These are phyloP conservation scores for Diarsia brunnea DNA, from an alignment of 2,888 invertebrate species.

Conservation along the genomic window DNA sequence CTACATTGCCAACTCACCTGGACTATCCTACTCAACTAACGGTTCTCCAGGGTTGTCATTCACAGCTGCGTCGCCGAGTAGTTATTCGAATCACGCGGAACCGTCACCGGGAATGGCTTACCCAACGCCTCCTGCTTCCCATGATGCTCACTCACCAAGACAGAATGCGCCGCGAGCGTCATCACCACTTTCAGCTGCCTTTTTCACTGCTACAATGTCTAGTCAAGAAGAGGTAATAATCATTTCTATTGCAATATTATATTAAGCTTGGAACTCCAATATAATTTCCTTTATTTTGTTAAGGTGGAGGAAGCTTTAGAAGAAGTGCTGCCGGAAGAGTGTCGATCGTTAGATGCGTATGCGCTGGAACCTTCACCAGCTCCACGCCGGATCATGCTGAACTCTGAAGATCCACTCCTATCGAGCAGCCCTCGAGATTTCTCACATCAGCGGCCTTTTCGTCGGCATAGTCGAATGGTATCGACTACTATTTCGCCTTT, in stretches of 20 bases:
- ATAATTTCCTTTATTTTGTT: slow-evolving; percentile 51
- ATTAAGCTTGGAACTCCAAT: slow-evolving; percentile 13
- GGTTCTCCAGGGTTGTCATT: slow-evolving; percentile 86
- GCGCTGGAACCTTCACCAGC: slow-evolving; percentile 92
- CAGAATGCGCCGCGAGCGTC: slow-evolving; percentile 93
- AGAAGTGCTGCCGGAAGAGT: slow-evolving; percentile 95
- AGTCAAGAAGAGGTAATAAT: slow-evolving; percentile 93
- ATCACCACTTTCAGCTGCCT: slow-evolving; percentile 95
- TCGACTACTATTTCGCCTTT: slow-evolving; percentile 76
- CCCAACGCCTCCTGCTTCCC: slow-evolving; percentile 97
- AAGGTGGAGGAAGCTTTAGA: slow-evolving; percentile 95
- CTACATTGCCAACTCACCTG: slow-evolving; percentile 90
- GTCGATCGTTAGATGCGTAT: slow-evolving; percentile 91
- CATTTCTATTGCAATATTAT: slow-evolving; percentile 23
- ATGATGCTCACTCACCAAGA: slow-evolving; percentile 94
- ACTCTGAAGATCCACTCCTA: slow-evolving; percentile 95
- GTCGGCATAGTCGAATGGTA: slow-evolving; percentile 79
- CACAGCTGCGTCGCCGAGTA: slow-evolving; percentile 84
- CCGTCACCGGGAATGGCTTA: slow-evolving; percentile 94
- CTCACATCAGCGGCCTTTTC: slow-evolving; percentile 83
- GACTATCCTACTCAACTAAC: slow-evolving; percentile 94
- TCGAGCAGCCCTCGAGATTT: slow-evolving; percentile 96
- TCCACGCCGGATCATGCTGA: slow-evolving; percentile 96
- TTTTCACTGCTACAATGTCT: slow-evolving; percentile 96
- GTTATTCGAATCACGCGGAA: slow-evolving; percentile 85